Evolutionary conservation across 2,113 vertebrate species (phyloP).

Genomic region (Phrynosoma platyrhinos): DNA sequence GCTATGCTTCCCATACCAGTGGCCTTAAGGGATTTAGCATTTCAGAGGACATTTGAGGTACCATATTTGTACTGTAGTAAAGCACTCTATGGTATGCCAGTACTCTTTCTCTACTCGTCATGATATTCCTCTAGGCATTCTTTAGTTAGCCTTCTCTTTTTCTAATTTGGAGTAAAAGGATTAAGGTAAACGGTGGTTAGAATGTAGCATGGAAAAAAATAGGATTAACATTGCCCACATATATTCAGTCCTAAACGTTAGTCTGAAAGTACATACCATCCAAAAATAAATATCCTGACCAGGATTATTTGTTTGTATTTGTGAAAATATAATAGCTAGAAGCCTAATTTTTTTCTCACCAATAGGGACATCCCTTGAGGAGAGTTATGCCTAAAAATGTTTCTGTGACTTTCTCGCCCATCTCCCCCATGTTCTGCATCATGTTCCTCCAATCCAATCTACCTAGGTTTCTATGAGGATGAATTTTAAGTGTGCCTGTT

Average conservation of each 20-base stretch:
- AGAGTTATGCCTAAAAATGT: too few relatives aligned
- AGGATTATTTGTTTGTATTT: neutral
- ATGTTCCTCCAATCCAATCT: neutral
- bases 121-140: neutral
- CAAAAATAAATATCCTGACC: neutral
- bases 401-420: neutral
- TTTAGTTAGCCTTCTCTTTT: constrained; percentile 23
- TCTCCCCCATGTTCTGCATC: neutral
- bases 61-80: constrained; percentile 5
- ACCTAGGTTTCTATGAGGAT: neutral
- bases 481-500: too few relatives aligned
- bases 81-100: constrained; percentile 3
- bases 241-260: neutral
- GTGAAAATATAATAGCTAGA: neutral
- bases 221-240: neutral
- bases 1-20: constrained; percentile 1
- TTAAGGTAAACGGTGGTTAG: neutral
- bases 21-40: constrained; percentile 14
- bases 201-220: neutral
- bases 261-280: neutral
- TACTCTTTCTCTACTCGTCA: neutral
- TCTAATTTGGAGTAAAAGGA: constrained; percentile 5
- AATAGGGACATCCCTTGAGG: neutral
- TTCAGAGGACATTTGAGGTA: constrained; percentile 1
- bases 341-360: neutral